Base-by-base conservation (phyloP, 2,888 invertebrate species). In the Eurois occulta region DNA sequence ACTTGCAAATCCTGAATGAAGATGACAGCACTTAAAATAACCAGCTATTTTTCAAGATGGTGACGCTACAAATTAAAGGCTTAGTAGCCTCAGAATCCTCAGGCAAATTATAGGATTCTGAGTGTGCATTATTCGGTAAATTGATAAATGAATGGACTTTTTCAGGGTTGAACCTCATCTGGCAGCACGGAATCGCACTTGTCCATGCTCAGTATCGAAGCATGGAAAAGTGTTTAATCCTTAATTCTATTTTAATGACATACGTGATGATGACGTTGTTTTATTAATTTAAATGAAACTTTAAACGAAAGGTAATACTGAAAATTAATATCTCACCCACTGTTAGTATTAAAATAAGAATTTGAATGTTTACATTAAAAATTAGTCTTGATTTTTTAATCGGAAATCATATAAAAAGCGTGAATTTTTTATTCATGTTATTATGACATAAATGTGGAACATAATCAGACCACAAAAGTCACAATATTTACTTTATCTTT, bases 401-500 rank as follows among this genome's bases (percentile, higher is more conserved):
- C 72, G 62, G 35, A 77, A 81, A 65, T 32, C 52, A 21, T 64
- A 48, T 76, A 86, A 68, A 71, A 76, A 18, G 66, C 60, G 41
- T 81, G 52, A 78, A 79, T 70, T 85, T 35, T 60, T 86, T 78
- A 78, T 80, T 78, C 35, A 60, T 70, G 72, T 68, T 65, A 83
- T 83, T 72, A 87, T 83, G 80, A 88, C 80, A 83, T 85, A 78
- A 85, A 83, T 68, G 72, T 66, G 78, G 68, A 84, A 81, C 86
- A 85, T 90, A 88, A 90, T 88, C 88, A 88, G 87, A 86, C 84
- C 86, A 90, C 88, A 90, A 91, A 89, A 87, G 83, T 87, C 88
- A 87, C 87, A 89, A 90, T 90, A 89, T 93, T 92, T 90, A 90
- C 90, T 85, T 86, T 86, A 84, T 87, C 83, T 90, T 79, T 89